phyloP scores from a whole-genome alignment of 2,797 vertebrate species.

The Pangasius krempfi region DNA sequence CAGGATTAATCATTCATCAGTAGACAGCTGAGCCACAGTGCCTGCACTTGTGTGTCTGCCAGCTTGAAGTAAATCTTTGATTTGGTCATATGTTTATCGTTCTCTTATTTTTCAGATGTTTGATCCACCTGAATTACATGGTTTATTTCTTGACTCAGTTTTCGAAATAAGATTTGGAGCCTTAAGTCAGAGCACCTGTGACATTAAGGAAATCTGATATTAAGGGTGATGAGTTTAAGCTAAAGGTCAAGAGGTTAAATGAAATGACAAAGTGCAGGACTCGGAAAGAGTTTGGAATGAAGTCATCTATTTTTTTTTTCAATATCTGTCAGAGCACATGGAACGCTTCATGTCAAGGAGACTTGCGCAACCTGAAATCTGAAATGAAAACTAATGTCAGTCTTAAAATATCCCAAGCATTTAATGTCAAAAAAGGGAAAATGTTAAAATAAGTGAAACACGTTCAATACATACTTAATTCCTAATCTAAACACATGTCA shows the following conservation, averaged over 20 bases:
- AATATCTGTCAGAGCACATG: background rate
- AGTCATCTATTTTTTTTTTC: background rate
- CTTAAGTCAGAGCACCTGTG: background rate
- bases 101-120: conserved; percentile 8
- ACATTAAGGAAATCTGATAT: background rate
- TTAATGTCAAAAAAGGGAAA: conserved; percentile 11
- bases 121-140: background rate
- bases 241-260: background rate
- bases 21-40: conserved; percentile 26
- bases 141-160: background rate
- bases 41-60: conserved; percentile 1
- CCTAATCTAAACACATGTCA: background rate
- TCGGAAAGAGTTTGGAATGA: background rate
- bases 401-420: background rate
- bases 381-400: background rate
- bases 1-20: conserved; percentile 23
- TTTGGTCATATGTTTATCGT: conserved; percentile 20
- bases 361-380: background rate
- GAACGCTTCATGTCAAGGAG: conserved; percentile 41
- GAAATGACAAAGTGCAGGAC: background rate
- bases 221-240: background rate
- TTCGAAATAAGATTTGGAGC: background rate
- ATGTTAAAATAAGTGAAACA: background rate
- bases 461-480: background rate
- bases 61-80: conserved; percentile 25